Base-by-base conservation (phyloP, 2,888 invertebrate species). In the Carpatolechia fugitivella region DNA sequence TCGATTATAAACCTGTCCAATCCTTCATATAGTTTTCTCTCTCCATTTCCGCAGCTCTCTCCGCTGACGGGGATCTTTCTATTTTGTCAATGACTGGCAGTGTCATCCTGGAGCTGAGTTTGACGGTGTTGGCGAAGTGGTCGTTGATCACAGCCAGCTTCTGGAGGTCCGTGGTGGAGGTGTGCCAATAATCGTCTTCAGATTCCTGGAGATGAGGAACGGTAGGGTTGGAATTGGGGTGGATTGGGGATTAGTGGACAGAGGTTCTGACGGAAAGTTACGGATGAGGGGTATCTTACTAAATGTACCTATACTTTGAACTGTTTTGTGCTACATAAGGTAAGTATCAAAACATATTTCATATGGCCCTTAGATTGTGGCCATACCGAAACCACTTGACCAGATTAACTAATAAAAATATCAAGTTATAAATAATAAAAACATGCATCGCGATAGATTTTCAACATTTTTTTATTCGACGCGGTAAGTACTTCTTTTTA, bases 21-120 rank as follows among this genome's bases (percentile, higher is more conserved):
- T 87, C 85, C 36, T 71, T 80, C 67, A 74, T 48, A 61, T 79
- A 85, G 48, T 79, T 85, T 3, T 85, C 83, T 56, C 85, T 70
- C 52, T 89, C 88, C 1, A 85, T 84, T 61, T 77, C 66, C 1
- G 69, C 70, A 1, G 74, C 77, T 56, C 82, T 71, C 56, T 89
- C 88, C 0, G 81, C 65, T 0, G 88, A 88, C 0, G 82, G 81
- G 0, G 87, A 82, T 1, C 87, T 60, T 20, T 78, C 65, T 0
- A 88, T 73, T 55, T 69, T 71, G 6, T 79, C 82, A 0, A 86
- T 18, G 0, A 76, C 36, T 0, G 88, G 85, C 64, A 69, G 60
- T 1, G 64, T 71, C 29, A 81, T 20, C 8, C 64, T 78, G 3
- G 59, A 51, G 31, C 88, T 86, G 0, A 89, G 59, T 1, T 69